Evolutionary conservation across 2,113 vertebrate species (phyloP), one percentile per base, ranked within the genome.

Genomic region (Syngnathus scovelli): DNA sequence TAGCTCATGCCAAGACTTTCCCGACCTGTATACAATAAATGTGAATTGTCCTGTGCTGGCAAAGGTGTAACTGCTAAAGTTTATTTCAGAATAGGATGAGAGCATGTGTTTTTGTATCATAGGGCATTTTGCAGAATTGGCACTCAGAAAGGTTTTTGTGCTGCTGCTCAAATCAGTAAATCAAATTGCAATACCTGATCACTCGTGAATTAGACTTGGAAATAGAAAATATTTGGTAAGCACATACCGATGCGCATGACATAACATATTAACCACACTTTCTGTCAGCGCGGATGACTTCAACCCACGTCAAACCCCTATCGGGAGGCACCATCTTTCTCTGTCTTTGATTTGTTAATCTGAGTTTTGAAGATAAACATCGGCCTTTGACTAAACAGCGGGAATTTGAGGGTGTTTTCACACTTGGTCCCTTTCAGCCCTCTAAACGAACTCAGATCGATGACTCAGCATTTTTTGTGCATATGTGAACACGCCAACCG

Each of bases 291-390:
- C 36, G 52, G 66, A 85, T 86, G 80, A 80, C 65, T 81, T 80
- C 72, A 75, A 56, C 65, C 69, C 71, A 64, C 62, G 44, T 80
- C 71, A 21, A 44, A 18, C n/a, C 19, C 19, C 69, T 82, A 85
- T 88, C 84, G 69, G 66, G 65, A 58, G 63, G 74, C 62, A 71
- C 76, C 66, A 86, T 89, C 85, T 78, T 59, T 75, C 79, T 75
- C 81, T 80, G 82, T 79, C 78, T 89, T 86, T 87, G 81, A 87
- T 85, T 85, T 60, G 66, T 78, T 69, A 77, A 79, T 83, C 72
- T 27, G 72, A 81, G 87, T 82, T 88, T 87, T 87, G 64, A 81
- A 87, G 87, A 89, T 86, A 78, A 52, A 68, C 69, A 88, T 87
- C 70, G 80, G 76, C 69, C 65, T 73, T 51, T 74, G 74, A 82